These are phyloP conservation scores for Chloroceryle aenea DNA, from an alignment of 2,113 vertebrate genomes.

Conservation along the genomic window DNA sequence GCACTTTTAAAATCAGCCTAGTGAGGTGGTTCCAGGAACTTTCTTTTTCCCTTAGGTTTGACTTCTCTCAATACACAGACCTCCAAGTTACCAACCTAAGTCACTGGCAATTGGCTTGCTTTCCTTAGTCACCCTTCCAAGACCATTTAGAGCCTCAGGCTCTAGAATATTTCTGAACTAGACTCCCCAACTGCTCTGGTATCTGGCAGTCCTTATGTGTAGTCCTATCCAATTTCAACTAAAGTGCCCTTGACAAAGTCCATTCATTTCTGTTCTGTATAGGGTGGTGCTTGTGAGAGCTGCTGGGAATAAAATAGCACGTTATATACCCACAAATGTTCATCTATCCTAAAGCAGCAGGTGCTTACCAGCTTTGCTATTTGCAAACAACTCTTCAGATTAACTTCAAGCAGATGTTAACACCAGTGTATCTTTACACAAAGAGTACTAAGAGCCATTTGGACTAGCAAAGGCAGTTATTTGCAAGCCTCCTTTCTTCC, in stretches of 20 bases:
- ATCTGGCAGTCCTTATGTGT: background rate
- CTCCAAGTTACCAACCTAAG: background rate
- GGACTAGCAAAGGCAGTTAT: conserved; percentile 44
- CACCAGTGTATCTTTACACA: conserved; percentile 56
- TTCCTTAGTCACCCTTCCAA: background rate
- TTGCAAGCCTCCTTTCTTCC: conserved; percentile 70
- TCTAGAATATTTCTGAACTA: conserved; percentile 21
- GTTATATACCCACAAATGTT: conserved; percentile 51
- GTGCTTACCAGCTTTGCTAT: conserved; percentile 59
- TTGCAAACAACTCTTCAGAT: conserved; percentile 69
- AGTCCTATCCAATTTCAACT: conserved; percentile 46
- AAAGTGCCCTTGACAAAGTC: conserved; percentile 28
- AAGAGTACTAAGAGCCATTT: conserved; percentile 65
- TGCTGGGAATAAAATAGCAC: background rate
- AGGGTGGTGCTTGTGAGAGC: background rate
- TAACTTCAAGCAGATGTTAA: conserved; percentile 75
- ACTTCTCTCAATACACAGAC: background rate
- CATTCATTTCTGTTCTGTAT: conserved; percentile 42
- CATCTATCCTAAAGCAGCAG: conserved; percentile 53
- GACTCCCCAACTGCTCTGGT: background rate
- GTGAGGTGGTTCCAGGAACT: background rate
- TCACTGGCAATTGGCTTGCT: background rate
- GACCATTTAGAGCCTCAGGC: background rate
- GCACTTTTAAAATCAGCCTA: background rate
- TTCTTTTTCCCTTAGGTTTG: background rate